These are phyloP conservation scores for Melinaea marsaeus DNA, from an alignment of 2,888 invertebrate species.

Conservation along the genomic window DNA sequence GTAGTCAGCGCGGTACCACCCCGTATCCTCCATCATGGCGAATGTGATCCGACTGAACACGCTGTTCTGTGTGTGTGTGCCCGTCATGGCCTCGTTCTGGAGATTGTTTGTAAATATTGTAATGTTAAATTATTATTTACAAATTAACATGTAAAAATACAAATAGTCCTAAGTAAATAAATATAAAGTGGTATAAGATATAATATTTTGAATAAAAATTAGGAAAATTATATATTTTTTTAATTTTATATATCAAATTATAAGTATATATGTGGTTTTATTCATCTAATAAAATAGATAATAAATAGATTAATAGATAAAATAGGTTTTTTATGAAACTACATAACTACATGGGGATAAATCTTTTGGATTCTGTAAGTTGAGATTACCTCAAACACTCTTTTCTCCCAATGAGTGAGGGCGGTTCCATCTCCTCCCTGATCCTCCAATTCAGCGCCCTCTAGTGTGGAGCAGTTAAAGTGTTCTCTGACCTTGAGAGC, in stretches of 20 bases:
- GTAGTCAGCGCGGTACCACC: constrained; percentile 97
- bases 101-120: neutral
- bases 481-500: constrained; percentile 80
- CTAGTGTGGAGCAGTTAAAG: constrained; percentile 90
- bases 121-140: no score
- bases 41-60: constrained; percentile 96
- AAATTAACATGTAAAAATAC: no score
- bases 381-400: constrained; percentile 91
- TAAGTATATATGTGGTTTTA: neutral
- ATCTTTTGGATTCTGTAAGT: no score
- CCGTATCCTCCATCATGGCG: constrained; percentile 98
- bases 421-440: constrained; percentile 99
- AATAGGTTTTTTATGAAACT: no score
- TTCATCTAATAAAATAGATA: no score
- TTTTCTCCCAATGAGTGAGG: constrained; percentile 99
- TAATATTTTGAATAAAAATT: no score
- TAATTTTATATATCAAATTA: no score
- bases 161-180: no score
- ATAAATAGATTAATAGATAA: no score
- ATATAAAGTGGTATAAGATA: no score
- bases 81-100: constrained; percentile 99
- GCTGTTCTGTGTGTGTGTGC: constrained; percentile 98
- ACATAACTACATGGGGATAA: no score
- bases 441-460: constrained; percentile 98
- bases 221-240: no score